phyloP scores from a whole-genome alignment of 2,888 invertebrate genomes.

The Limnephilus rhombicus region DNA sequence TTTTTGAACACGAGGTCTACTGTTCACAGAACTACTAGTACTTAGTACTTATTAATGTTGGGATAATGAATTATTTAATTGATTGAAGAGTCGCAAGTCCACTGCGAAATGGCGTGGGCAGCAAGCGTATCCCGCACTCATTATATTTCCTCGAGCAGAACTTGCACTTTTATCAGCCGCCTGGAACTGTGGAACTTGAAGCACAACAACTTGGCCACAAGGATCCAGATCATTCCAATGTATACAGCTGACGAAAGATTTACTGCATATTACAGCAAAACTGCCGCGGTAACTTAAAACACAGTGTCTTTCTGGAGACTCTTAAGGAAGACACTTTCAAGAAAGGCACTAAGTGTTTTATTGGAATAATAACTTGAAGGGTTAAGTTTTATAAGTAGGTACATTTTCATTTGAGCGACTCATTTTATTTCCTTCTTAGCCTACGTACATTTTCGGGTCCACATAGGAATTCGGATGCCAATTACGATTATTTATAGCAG shows the following conservation, averaged over 20 bases:
- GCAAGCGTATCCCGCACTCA: slow-evolving; percentile 39
- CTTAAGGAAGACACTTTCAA: no score
- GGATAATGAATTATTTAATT: background rate
- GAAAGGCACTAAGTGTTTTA: no score
- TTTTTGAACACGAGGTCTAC: background rate
- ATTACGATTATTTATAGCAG: no score
- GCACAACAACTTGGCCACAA: background rate
- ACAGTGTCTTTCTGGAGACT: no score
- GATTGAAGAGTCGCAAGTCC: slow-evolving; percentile 3
- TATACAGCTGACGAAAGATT: background rate
- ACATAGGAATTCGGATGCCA: no score
- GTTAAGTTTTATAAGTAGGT: no score
- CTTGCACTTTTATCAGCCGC: slow-evolving; percentile 49
- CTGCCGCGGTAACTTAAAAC: no score
- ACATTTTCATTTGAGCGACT: no score
- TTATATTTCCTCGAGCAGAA: slow-evolving; percentile 48
- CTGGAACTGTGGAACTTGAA: slow-evolving; percentile 30
- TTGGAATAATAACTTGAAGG: no score
- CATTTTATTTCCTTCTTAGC: no score
- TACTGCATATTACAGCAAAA: background rate
- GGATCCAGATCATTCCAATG: slow-evolving; percentile 22
- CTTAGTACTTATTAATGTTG: background rate
- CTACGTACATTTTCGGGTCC: no score
- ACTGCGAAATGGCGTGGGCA: slow-evolving; percentile 18
- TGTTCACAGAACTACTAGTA: background rate